These are phyloP conservation scores for Enteromius viviparus DNA, from an alignment of 2,797 vertebrate genomes.

Conservation along the genomic window DNA sequence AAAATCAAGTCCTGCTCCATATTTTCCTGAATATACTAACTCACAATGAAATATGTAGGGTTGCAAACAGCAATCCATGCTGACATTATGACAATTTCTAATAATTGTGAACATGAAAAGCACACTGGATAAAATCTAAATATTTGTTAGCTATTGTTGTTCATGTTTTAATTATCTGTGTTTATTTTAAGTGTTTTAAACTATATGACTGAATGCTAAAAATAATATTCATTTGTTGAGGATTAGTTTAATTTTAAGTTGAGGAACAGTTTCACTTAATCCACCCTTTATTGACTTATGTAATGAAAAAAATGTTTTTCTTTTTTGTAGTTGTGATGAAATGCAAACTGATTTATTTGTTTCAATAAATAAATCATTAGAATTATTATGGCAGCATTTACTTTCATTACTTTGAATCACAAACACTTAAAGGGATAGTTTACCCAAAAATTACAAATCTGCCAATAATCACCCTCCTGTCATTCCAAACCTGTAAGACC, in stretches of 20 bases:
- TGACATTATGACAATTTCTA: neutral
- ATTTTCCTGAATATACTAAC: neutral
- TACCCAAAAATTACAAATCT: neutral
- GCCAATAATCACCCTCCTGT: neutral
- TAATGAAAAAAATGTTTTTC: slow-evolving; percentile 1
- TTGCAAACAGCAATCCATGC: neutral
- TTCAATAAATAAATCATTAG: slow-evolving; percentile 6
- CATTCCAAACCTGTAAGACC: neutral
- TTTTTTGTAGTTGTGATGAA: neutral
- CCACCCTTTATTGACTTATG: neutral
- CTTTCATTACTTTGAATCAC: neutral
- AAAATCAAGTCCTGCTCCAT: neutral
- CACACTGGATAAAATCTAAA: neutral
- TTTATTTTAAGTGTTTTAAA: slow-evolving; percentile 14
- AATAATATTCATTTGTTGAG: neutral
- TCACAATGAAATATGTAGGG: neutral
- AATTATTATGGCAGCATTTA: neutral
- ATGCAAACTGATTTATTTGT: slow-evolving; percentile 10
- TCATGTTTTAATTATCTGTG: slow-evolving; percentile 3
- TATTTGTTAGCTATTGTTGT: neutral
- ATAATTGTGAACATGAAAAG: slow-evolving; percentile 17
- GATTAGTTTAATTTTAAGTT: neutral
- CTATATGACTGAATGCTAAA: neutral
- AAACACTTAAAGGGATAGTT: neutral
- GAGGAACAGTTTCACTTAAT: neutral